Base-by-base conservation (phyloP, 2,113 vertebrate species). In the Phylloscopus trochiloides region DNA sequence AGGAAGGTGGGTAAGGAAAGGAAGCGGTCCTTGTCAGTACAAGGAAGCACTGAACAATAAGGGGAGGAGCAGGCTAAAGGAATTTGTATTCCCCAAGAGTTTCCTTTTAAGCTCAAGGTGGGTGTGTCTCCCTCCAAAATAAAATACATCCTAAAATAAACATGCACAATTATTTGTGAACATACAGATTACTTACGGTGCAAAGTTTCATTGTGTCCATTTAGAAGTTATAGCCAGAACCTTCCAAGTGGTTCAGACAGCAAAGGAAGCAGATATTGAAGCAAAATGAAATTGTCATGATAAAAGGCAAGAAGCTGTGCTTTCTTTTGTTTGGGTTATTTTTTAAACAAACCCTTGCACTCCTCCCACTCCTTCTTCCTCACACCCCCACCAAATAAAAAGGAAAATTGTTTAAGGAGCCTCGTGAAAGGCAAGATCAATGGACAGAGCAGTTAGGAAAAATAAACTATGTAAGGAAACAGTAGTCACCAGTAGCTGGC, bases 1-100 rank as follows among this genome's bases (percentile, higher is more conserved):
- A 95, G 92, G 95, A 93, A 96, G 90, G 94, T 94, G 86, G 94
- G 85, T 86, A 94, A 95, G 76, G 51, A 93, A 78, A 97, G 97
- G 97, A 97, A 96, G 81, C 6, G 0, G 82, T 97, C 72, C 86
- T 95, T 96, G 95, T 97, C 96, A 97, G 96, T 83, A 86, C 75
- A 92, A 97, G 97, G 97, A 97, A 97, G 80, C 72, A 62, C 18
- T 1, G n/a, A 97, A 97, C 97, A 97, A 97, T 97, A 95, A 96
- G 68, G 97, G 97, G 97, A 97, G 97, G 96, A 96, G 96, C 80
- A 92, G 89, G 62, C 76, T 93, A 89, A 90, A 95, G 91, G 92
- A 94, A 91, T 94, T 94, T 91, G 86, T 96, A 94, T 95, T 97
- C 83, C 92, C 92, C 85, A 68, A 86, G 90, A 96, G 94, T 93